phyloP scores from a whole-genome alignment of 2,888 invertebrate species.

The Temnothorax unifasciatus region DNA sequence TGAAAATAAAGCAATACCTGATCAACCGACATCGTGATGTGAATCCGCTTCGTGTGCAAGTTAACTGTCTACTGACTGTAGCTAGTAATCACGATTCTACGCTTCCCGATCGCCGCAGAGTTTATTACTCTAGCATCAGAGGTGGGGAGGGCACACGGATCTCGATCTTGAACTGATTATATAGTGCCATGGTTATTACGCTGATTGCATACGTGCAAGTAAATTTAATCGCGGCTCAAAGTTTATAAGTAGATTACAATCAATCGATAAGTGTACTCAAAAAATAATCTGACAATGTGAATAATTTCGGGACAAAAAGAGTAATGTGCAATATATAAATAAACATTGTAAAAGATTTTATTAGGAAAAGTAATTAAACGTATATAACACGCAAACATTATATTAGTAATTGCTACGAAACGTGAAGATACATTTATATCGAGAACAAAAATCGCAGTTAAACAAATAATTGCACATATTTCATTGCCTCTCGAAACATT shows the following conservation, averaged over 20 bases:
- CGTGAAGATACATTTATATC: background rate
- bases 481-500: background rate
- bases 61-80: slow-evolving; percentile 39
- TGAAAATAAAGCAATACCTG: slow-evolving; percentile 28
- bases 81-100: slow-evolving; percentile 28
- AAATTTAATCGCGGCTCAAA: background rate
- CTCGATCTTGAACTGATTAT: background rate
- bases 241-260: background rate
- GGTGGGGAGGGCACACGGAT: slow-evolving; percentile 19
- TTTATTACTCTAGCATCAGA: slow-evolving; percentile 5
- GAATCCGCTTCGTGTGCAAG: slow-evolving; percentile 37
- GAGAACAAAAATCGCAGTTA: background rate
- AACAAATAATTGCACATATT: background rate
- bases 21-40: slow-evolving; percentile 20
- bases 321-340: background rate
- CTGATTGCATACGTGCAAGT: background rate
- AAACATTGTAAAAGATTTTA: background rate
- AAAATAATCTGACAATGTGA: background rate
- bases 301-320: background rate
- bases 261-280: background rate
- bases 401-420: background rate
- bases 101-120: background rate
- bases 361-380: background rate
- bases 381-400: background rate
- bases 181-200: background rate